Conservation (phyloP, 2,113 vertebrate genomes). For the Peromyscus californicus region DNA sequence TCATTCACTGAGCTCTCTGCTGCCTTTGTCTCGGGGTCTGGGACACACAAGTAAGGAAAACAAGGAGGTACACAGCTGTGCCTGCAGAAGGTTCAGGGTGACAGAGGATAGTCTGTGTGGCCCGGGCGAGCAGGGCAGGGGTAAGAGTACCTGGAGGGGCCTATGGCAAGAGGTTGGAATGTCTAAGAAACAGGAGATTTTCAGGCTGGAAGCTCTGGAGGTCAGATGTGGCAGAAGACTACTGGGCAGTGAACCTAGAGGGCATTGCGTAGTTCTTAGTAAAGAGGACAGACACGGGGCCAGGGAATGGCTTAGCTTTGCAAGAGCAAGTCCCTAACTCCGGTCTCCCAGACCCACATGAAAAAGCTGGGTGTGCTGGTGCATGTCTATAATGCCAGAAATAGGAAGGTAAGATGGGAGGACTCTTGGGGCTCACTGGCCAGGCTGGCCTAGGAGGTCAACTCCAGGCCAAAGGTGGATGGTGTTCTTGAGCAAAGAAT, state of each 20-base stretch:
- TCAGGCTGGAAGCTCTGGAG: fast-evolving
- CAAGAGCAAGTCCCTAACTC: not conserved
- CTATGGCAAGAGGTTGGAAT: not conserved
- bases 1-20: fast-evolving
- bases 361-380: too few species aligned
- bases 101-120: not conserved
- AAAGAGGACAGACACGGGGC: not conserved
- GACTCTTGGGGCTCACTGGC: not conserved
- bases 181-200: not conserved
- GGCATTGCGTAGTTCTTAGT: too few species aligned
- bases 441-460: not conserved
- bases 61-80: not conserved
- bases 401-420: not conserved
- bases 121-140: not conserved
- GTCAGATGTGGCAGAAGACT: not conserved
- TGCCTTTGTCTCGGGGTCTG: not conserved
- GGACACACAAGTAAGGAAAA: not conserved
- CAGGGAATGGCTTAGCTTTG: not conserved
- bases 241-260: not conserved
- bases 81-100: fast-evolving
- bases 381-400: not conserved
- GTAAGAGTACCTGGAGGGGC: not conserved
- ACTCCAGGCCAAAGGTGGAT: not conserved
- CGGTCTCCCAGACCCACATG: not conserved
- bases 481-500: not conserved